Evolutionary conservation across 2,888 invertebrate species (phyloP).

Genomic region (Aspidapion aeneum): DNA sequence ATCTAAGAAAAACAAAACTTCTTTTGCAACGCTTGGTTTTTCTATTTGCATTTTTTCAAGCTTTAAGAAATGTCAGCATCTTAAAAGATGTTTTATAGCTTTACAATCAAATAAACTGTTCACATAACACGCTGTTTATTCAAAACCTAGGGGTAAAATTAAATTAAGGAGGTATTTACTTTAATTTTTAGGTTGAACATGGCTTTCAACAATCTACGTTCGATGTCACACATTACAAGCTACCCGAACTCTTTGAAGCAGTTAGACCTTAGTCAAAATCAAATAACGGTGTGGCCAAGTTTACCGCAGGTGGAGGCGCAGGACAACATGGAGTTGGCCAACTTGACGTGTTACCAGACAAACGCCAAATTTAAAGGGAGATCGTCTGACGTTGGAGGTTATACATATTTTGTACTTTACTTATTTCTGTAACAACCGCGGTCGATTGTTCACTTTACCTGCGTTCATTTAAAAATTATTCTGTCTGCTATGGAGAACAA

Average conservation of each 20-base stretch:
- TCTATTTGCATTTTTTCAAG: too few species aligned
- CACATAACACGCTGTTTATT: too few species aligned
- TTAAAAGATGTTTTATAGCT: too few species aligned
- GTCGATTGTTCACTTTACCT: slow-evolving; percentile 5
- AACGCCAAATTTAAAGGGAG: slow-evolving; percentile 38
- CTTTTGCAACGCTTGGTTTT: too few species aligned
- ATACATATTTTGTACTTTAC: slow-evolving; percentile 1
- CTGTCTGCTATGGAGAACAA: background rate
- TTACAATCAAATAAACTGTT: too few species aligned
- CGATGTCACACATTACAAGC: slow-evolving; percentile 84
- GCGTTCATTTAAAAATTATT: background rate
- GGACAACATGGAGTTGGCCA: slow-evolving; percentile 61
- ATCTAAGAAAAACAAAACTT: too few species aligned
- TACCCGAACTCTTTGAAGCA: slow-evolving; percentile 89
- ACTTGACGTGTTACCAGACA: slow-evolving; percentile 63
- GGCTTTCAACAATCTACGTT: slow-evolving; percentile 78
- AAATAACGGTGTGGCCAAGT: slow-evolving; percentile 87
- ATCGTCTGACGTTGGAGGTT: slow-evolving; percentile 43
- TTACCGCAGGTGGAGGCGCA: slow-evolving; percentile 64
- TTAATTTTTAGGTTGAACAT: slow-evolving; percentile 62
- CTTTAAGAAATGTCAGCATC: too few species aligned
- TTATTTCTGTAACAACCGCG: too few species aligned
- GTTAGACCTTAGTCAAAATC: slow-evolving; percentile 89
- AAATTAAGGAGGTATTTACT: too few species aligned
- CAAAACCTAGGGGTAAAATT: too few species aligned